Conservation (phyloP, 2,113 vertebrate genomes). For the Pelusios castaneus region DNA sequence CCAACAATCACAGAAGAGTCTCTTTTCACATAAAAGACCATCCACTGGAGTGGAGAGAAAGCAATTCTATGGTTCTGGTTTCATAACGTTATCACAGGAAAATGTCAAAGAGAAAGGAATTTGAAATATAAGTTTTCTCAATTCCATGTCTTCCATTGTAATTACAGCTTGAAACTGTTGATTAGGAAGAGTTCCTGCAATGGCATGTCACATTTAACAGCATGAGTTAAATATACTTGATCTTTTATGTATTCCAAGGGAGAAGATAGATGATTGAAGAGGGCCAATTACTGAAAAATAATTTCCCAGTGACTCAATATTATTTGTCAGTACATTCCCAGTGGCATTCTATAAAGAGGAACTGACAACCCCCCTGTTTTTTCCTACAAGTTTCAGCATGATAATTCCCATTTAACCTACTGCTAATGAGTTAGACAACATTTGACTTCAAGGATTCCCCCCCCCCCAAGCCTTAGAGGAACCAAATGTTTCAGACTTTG, state of each 20-base stretch:
- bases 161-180: slow-evolving; percentile 8
- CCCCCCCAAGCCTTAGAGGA: background rate
- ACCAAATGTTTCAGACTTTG: background rate
- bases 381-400: background rate
- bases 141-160: background rate
- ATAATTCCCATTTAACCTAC: background rate
- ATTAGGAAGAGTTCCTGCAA: slow-evolving; percentile 10
- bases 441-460: background rate
- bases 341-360: rapidly evolving
- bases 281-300: background rate
- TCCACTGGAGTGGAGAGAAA: background rate
- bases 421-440: background rate
- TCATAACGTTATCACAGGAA: background rate
- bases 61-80: background rate
- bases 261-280: background rate
- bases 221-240: background rate
- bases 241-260: background rate
- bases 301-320: background rate
- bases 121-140: background rate
- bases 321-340: background rate
- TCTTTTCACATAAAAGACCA: background rate
- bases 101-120: background rate
- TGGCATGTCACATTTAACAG: background rate
- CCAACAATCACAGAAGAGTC: background rate
- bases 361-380: background rate